Percentiles rank a stretch among this genome's conserved stretches.
Conservation (phyloP, 2,113 vertebrate species). For the Mesocricetus auratus region DNA sequence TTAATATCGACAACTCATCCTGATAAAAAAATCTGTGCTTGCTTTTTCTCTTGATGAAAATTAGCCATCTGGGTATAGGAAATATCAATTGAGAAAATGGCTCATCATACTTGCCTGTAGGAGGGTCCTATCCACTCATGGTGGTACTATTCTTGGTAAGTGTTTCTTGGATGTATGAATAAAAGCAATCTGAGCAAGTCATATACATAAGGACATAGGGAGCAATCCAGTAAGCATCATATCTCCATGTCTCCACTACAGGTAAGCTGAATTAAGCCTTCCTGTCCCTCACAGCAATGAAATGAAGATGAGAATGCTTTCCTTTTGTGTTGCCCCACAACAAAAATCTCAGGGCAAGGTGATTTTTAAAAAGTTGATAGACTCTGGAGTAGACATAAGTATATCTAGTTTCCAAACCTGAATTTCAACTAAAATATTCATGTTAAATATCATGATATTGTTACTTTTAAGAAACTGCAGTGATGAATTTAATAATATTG, state of each 20-base stretch:
- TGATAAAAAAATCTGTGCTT: not conserved
- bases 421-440: not conserved
- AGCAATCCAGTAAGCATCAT: not conserved
- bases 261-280: not conserved
- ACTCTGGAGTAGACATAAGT: not conserved
- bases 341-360: not conserved
- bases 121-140: not conserved
- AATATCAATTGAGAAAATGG: not conserved
- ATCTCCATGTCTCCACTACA: not conserved
- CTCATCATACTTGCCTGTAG: not conserved
- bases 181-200: not conserved
- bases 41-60: not conserved
- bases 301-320: not conserved
- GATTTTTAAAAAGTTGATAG: no score
- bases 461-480: not conserved
- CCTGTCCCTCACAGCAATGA: not conserved
- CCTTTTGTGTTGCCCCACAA: not conserved
- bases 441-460: not conserved
- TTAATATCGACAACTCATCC: not conserved
- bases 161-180: no score
- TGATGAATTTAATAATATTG: not conserved
- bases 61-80: not conserved
- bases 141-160: not conserved
- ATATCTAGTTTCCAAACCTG: not conserved
- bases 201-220: not conserved